These are phyloP conservation scores for Drosophila pegasa DNA, from an alignment of 2,888 invertebrate species.

Conservation along the genomic window DNA sequence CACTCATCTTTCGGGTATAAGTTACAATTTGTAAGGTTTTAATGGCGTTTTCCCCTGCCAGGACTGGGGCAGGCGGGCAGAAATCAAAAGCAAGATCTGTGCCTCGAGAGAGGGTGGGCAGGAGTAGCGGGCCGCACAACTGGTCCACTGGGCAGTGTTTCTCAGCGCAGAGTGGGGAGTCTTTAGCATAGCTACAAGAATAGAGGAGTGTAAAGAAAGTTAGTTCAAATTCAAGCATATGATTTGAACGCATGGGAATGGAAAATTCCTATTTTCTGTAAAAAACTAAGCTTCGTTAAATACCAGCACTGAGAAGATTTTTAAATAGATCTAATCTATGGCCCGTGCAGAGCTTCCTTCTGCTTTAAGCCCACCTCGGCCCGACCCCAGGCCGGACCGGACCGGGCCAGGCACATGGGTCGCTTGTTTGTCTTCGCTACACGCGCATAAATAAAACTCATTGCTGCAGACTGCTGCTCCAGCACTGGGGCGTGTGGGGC, in stretches of 20 bases:
- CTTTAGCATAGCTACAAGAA: not conserved
- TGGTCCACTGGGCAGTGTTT: conserved; percentile 18
- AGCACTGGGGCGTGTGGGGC: conserved; percentile 9
- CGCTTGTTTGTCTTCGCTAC: conserved; percentile 67
- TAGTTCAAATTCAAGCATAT: not conserved
- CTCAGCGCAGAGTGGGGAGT: not conserved
- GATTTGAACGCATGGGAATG: not conserved
- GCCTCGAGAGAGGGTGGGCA: conserved; percentile 2
- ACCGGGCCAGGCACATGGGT: conserved; percentile 12
- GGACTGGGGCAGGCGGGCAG: conserved; percentile 2
- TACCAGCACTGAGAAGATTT: conserved; percentile 4
- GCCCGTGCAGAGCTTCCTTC: not conserved
- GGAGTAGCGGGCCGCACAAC: conserved; percentile 9
- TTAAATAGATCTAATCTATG: conserved; percentile 13
- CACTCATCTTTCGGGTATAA: conserved; percentile 69
- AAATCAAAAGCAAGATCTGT: conserved; percentile 29
- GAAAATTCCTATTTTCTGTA: not conserved
- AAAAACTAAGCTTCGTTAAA: not conserved
- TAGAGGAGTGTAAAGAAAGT: not conserved
- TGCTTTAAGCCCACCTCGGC: conserved; percentile 36
- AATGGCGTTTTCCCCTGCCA: conserved; percentile 54
- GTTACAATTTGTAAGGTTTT: conserved; percentile 77
- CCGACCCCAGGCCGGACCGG: not conserved
- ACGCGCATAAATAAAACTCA: conserved; percentile 78
- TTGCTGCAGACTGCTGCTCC: conserved; percentile 38